phyloP scores from a whole-genome alignment of 2,888 invertebrate genomes.

The Polyploca ridens region DNA sequence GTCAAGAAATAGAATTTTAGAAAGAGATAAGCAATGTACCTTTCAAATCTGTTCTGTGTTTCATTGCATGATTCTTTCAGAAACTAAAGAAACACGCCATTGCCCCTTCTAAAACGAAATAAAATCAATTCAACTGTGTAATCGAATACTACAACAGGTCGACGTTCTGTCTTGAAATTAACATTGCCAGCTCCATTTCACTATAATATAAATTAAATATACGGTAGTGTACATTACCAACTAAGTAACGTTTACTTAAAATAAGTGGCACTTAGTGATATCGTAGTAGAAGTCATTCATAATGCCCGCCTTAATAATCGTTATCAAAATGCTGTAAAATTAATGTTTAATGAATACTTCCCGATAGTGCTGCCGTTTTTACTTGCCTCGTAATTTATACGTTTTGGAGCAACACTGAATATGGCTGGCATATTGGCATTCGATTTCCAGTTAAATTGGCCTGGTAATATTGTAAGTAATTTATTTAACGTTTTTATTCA shows the following conservation, averaged over 20 bases:
- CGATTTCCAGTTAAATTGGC: background rate
- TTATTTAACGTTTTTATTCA: too few relatives aligned
- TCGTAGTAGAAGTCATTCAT: conserved; percentile 53
- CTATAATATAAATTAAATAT: conserved; percentile 55
- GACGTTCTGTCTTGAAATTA: background rate
- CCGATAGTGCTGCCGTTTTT: conserved; percentile 21
- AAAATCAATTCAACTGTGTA: background rate
- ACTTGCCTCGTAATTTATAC: conserved; percentile 10
- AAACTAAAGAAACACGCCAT: background rate
- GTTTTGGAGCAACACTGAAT: background rate
- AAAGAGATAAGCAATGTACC: too few relatives aligned
- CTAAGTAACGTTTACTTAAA: conserved; percentile 66
- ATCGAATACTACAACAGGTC: background rate
- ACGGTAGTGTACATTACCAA: conserved; percentile 53
- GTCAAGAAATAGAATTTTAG: too few relatives aligned
- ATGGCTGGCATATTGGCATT: background rate
- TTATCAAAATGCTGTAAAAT: conserved; percentile 52
- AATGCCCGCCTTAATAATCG: conserved; percentile 41
- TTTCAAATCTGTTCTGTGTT: too few relatives aligned
- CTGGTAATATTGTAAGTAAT: too few relatives aligned
- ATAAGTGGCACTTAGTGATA: conserved; percentile 70
- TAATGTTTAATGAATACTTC: conserved; percentile 46
- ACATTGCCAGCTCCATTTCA: conserved; percentile 32
- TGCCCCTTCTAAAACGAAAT: background rate
- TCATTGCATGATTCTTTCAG: background rate